A percentile compares a stretch with the other conserved stretches of the same genome.
Evolutionary conservation across 2,888 invertebrate genomes (phyloP).

Genomic region (Neoscelio sp.): DNA sequence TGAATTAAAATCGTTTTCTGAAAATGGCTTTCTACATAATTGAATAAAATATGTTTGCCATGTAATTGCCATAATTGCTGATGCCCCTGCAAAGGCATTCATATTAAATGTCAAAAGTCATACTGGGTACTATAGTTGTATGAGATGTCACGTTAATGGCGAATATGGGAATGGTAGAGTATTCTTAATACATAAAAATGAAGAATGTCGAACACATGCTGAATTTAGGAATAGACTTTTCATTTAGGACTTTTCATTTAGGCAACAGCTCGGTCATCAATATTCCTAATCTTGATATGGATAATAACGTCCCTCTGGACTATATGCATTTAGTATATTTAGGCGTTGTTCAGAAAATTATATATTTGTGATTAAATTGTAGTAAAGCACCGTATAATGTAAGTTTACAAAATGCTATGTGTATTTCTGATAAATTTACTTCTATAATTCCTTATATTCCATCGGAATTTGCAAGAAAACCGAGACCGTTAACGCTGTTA

Average conservation of each 20-base stretch:
- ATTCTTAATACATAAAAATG: constrained; percentile 47
- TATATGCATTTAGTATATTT: constrained; percentile 24
- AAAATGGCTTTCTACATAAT: too few species aligned
- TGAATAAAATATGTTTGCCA: constrained; percentile 33
- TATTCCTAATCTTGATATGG: too few species aligned
- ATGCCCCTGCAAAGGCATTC: constrained; percentile 65
- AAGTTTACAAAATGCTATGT: background rate
- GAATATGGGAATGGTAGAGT: constrained; percentile 34
- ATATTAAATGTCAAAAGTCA: constrained; percentile 66
- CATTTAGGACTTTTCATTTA: constrained; percentile 63
- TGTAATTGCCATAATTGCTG: constrained; percentile 58
- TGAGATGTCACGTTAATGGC: constrained; percentile 64
- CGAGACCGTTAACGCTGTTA: constrained; percentile 6
- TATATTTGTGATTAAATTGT: background rate
- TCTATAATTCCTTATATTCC: background rate
- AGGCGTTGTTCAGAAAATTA: background rate
- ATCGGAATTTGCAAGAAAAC: constrained; percentile 31
- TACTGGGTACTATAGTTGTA: constrained; percentile 64
- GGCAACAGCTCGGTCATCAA: too few species aligned
- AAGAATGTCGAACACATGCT: background rate
- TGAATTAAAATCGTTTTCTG: constrained; percentile 23
- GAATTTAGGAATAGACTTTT: constrained; percentile 45
- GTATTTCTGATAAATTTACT: background rate
- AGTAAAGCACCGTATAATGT: background rate
- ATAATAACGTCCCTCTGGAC: constrained; percentile 68